A percentile compares a stretch with the other conserved stretches of the same genome.
Conservation (phyloP, 1,140 invertebrate genomes). For the Camponotus pennsylvanicus region DNA sequence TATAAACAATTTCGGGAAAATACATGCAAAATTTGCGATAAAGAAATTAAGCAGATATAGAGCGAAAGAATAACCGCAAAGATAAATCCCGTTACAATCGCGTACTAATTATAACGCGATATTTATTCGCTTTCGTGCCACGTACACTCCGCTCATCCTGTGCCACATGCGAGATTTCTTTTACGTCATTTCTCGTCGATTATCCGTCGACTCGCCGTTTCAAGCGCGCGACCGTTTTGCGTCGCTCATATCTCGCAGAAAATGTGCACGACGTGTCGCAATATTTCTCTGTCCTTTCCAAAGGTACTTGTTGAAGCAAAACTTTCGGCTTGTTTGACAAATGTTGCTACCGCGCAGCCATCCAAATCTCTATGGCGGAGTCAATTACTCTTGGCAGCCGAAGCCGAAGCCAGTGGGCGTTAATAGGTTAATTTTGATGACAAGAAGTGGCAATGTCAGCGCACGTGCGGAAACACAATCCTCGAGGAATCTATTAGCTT, state of each 20-base stretch:
- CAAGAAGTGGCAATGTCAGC: conserved; percentile 71
- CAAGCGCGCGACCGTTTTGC: conserved; percentile 23
- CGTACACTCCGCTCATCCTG: background rate
- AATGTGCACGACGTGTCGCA: conserved; percentile 61
- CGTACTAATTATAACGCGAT: conserved; percentile 40
- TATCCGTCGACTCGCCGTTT: conserved; percentile 37
- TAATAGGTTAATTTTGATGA: conserved; percentile 76
- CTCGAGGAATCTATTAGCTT: conserved; percentile 57
- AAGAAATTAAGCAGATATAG: background rate
- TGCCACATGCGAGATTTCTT: conserved; percentile 39
- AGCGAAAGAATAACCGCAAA: background rate
- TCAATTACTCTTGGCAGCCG: conserved; percentile 74
- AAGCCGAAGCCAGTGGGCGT: conserved; percentile 68
- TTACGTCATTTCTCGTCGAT: conserved; percentile 48
- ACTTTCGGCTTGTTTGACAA: conserved; percentile 69
- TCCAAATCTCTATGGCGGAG: conserved; percentile 73
- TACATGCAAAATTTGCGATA: background rate
- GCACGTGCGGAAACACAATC: conserved; percentile 32
- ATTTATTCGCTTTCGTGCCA: conserved; percentile 2
- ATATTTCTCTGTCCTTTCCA: conserved; percentile 73
- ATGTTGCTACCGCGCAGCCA: conserved; percentile 65
- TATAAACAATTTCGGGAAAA: conserved; percentile 3
- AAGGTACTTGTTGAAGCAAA: conserved; percentile 72
- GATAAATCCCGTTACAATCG: conserved; percentile 18
- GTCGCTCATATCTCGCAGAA: conserved; percentile 57